Evolutionary conservation across 2,113 vertebrate species (phyloP), one percentile per base, ranked within the genome.

Genomic region (Cardinalis cardinalis): DNA sequence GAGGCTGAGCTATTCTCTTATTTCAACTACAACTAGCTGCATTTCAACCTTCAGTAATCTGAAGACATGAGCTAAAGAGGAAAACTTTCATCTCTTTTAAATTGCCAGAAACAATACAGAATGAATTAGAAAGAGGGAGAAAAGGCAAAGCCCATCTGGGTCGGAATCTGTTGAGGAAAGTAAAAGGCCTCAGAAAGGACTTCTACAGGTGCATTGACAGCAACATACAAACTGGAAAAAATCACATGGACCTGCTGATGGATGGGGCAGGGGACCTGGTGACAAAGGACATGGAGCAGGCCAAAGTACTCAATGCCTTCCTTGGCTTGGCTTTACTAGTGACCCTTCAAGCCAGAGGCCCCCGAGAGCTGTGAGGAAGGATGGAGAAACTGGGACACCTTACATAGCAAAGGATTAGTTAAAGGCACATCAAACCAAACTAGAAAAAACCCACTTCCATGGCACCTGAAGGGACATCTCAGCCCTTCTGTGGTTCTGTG

Each of bases 171-270:
- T 18, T 2, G 6, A 84, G 48, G 26, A 86, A 73, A 80, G 18
- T 32, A 56, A 66, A 78, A 87, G 32, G 24, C 18, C 79, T 53
- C 12, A 82, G 28, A 44, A 68, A 51, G 34, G 11, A 64, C 36
- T 89, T 75, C 36, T 29, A 44, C 12, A 38, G 43, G 24, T 66
- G 0, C 6, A 63, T 16, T 0, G 2, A 77, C 28, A 79, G 29
- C 38, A 87, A 58, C 32, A 73, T 8, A 28, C 8, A 69, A 28
- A 46, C 9, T 38, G 26, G 23, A 40, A 44, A 40, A 73, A 43
- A 49, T 25, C n/a, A 6, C 49, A 55, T 0, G 13, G 49, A 43
- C 31, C 24, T 0, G 1, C 21, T 60, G 40, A 41, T 36, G 28
- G 84, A 52, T 18, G 14, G 21, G 29, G 44, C 15, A 74, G 24